Percentiles rank a stretch among this genome's conserved stretches.
phyloP scores from a whole-genome alignment of 2,888 invertebrate genomes.

The Zhuqinia jingwanae region DNA sequence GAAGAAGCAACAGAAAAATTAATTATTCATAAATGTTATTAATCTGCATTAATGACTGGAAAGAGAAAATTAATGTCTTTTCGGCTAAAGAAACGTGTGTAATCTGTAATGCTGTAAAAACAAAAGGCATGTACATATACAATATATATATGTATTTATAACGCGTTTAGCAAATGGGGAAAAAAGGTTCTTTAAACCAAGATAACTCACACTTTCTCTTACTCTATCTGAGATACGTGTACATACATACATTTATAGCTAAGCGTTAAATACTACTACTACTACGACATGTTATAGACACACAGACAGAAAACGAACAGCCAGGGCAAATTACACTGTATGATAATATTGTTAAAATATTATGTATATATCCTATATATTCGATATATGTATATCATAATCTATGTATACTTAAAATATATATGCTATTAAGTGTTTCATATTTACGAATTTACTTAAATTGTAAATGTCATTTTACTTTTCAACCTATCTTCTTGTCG shows the following conservation, averaged over 20 bases:
- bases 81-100: neutral
- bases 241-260: too few relatives aligned
- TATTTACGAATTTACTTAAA: too few relatives aligned
- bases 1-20: slow-evolving; percentile 44
- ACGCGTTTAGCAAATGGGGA: neutral
- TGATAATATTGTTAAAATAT: neutral
- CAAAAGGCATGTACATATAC: neutral
- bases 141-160: neutral
- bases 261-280: too few relatives aligned
- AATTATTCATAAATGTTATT: slow-evolving; percentile 70
- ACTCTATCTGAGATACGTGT: too few relatives aligned
- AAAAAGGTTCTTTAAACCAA: neutral
- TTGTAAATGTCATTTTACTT: neutral
- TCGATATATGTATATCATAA: neutral
- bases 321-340: neutral
- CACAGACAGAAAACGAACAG: neutral
- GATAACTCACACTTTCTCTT: neutral
- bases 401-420: neutral
- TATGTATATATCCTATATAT: neutral
- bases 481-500: neutral
- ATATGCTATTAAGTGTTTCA: neutral
- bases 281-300: too few relatives aligned
- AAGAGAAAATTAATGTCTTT: slow-evolving; percentile 2
- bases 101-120: neutral
- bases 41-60: slow-evolving; percentile 68